Evolutionary conservation across 1,140 invertebrate species (phyloP).

Genomic region (Drosophila nannoptera): DNA sequence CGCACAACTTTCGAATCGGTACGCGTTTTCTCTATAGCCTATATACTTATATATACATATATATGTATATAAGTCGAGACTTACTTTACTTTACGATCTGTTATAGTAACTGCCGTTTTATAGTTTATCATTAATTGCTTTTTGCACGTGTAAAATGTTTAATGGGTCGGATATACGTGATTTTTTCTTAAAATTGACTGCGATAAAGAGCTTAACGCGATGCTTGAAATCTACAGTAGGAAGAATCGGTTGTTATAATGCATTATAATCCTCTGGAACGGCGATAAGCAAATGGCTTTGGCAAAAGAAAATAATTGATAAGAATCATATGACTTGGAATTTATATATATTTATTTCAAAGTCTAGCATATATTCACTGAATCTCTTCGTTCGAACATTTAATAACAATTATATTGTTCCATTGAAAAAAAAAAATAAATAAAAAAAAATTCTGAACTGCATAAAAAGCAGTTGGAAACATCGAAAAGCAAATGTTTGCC

Average conservation of each 20-base stretch:
- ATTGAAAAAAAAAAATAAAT: neutral
- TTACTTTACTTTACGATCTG: slow-evolving; percentile 18
- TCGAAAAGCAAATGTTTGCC: slow-evolving; percentile 50
- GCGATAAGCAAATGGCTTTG: no score
- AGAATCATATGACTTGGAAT: no score
- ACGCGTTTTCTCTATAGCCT: slow-evolving; percentile 19
- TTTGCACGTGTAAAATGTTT: slow-evolving; percentile 10
- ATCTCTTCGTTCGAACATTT: no score
- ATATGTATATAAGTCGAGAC: neutral
- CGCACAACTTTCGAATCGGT: slow-evolving; percentile 65
- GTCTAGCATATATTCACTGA: neutral
- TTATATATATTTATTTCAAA: neutral
- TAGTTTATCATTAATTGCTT: slow-evolving; percentile 14
- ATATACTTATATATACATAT: neutral
- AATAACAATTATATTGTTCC: neutral
- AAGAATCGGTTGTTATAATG: no score
- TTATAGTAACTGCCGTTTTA: neutral
- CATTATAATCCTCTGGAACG: no score
- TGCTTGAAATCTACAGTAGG: neutral
- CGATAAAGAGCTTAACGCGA: neutral
- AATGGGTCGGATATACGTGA: slow-evolving; percentile 1
- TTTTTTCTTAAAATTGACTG: neutral
- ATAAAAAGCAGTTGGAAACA: slow-evolving; percentile 2
- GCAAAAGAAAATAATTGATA: no score
- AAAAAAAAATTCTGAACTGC: neutral